These are phyloP conservation scores for Neuroterus valhalla DNA, from an alignment of 1,140 invertebrate genomes.

Conservation along the genomic window DNA sequence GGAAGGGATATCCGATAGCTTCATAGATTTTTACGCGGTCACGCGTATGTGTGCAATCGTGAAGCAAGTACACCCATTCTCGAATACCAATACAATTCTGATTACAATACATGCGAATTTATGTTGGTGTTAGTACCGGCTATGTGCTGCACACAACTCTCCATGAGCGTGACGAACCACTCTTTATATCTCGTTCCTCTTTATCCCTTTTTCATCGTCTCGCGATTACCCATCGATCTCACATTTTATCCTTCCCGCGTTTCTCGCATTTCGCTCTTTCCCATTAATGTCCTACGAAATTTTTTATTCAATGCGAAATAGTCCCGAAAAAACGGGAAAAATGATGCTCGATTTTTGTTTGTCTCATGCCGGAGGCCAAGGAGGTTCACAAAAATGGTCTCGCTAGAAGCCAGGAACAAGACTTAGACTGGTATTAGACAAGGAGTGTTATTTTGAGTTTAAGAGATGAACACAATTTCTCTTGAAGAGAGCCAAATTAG, in stretches of 20 bases:
- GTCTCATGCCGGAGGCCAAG: too few relatives aligned
- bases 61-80: constrained; percentile 19
- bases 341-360: too few relatives aligned
- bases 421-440: too few relatives aligned
- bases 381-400: too few relatives aligned
- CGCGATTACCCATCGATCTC: constrained; percentile 47
- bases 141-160: neutral
- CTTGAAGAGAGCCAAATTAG: too few relatives aligned
- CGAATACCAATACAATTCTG: neutral
- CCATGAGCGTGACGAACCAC: constrained; percentile 51
- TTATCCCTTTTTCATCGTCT: constrained; percentile 39
- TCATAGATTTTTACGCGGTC: constrained; percentile 47
- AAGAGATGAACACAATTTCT: too few relatives aligned
- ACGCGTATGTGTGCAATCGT: constrained; percentile 39
- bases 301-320: neutral
- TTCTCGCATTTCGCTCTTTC: constrained; percentile 56
- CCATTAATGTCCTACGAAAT: neutral
- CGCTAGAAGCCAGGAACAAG: too few relatives aligned
- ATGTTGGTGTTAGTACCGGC: neutral
- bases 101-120: constrained; percentile 4
- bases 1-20: constrained; percentile 50
- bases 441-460: too few relatives aligned
- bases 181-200: constrained; percentile 27
- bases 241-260: constrained; percentile 52
- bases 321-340: too few relatives aligned